Percentiles rank a stretch among this genome's conserved stretches.
These are phyloP conservation scores for Tortricodes alternella DNA, from an alignment of 2,888 invertebrate genomes.

Conservation along the genomic window DNA sequence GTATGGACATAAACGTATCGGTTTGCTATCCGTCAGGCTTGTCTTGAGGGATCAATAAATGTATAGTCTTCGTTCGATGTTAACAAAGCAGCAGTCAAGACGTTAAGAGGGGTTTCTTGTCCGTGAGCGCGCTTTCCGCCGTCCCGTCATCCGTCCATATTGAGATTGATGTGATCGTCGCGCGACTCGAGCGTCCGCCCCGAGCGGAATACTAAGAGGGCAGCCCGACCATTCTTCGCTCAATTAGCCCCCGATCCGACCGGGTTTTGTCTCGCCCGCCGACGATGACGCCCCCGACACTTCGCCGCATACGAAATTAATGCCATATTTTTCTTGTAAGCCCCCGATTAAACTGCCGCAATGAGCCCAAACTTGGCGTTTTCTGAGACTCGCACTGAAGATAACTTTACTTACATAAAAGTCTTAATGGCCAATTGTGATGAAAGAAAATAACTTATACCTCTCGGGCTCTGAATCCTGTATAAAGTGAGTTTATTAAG, in stretches of 20 bases:
- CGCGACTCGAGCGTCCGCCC: slow-evolving; percentile 53
- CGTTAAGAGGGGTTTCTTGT: slow-evolving; percentile 79
- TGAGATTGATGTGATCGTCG: slow-evolving; percentile 78
- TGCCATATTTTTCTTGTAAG: slow-evolving; percentile 73
- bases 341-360: slow-evolving; percentile 62
- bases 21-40: slow-evolving; percentile 35
- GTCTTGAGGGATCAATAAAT: slow-evolving; percentile 71
- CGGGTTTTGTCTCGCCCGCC: slow-evolving; percentile 56
- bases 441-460: not conserved
- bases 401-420: slow-evolving; percentile 14
- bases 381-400: slow-evolving; percentile 23
- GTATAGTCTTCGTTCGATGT: slow-evolving; percentile 40
- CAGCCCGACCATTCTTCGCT: slow-evolving; percentile 68
- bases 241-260: slow-evolving; percentile 72
- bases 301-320: slow-evolving; percentile 74
- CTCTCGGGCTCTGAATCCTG: not conserved
- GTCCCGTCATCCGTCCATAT: slow-evolving; percentile 75
- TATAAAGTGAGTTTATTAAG: not conserved
- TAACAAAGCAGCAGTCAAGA: slow-evolving; percentile 51
- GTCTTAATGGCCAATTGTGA: slow-evolving; percentile 3
- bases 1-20: slow-evolving; percentile 1
- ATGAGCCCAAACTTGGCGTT: slow-evolving; percentile 43
- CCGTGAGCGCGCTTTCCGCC: slow-evolving; percentile 65
- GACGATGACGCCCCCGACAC: slow-evolving; percentile 58
- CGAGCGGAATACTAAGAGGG: slow-evolving; percentile 75